These are phyloP conservation scores for Thinocorus orbignyianus DNA, from an alignment of 2,113 vertebrate genomes.

Conservation along the genomic window DNA sequence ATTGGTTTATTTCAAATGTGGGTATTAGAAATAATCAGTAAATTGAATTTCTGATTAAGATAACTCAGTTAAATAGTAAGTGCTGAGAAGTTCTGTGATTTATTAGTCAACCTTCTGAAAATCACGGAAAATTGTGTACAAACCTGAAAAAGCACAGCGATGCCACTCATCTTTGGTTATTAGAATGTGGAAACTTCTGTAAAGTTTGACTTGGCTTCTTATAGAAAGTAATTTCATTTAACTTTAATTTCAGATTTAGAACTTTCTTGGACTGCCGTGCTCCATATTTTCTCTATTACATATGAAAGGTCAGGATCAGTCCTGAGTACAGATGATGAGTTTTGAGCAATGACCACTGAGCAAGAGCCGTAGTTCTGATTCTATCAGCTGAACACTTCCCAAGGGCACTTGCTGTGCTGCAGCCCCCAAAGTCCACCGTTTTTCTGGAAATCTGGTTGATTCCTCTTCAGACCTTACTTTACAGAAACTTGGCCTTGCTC, in stretches of 20 bases:
- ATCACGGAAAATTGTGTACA: not conserved
- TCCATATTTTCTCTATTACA: not conserved
- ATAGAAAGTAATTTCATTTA: not conserved
- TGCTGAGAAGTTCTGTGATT: not conserved
- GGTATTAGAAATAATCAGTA: not conserved
- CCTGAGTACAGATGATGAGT: not conserved
- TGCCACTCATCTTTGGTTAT: not conserved
- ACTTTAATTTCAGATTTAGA: not conserved
- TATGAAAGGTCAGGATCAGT: not conserved
- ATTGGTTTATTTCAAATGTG: not conserved
- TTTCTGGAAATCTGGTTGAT: not conserved
- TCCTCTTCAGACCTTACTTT: not conserved
- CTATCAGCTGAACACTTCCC: not conserved
- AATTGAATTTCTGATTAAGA: not conserved
- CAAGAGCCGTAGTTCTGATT: not conserved
- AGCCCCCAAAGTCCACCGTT: accelerated
- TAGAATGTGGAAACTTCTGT: not conserved
- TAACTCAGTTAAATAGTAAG: not conserved
- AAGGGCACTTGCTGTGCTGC: not conserved
- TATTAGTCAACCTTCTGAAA: not conserved
- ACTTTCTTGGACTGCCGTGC: not conserved
- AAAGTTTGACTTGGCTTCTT: not conserved
- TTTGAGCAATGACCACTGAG: not conserved
- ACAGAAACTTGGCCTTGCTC: not conserved
- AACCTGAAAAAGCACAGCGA: not conserved